A percentile compares a stretch with the other conserved stretches of the same genome.
Conservation (phyloP, 1,140 invertebrate genomes). For the Leptopilina boulardi region DNA sequence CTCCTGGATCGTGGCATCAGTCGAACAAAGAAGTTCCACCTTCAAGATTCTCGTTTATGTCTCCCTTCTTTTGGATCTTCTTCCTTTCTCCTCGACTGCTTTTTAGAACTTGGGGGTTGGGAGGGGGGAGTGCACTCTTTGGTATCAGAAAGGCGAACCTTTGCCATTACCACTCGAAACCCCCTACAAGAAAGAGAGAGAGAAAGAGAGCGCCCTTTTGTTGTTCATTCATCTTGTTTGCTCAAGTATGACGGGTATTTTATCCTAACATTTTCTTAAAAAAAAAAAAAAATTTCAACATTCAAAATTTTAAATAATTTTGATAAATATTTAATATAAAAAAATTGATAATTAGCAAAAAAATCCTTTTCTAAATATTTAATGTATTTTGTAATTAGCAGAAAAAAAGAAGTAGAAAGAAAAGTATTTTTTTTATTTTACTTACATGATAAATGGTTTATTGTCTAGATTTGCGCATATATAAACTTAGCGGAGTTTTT, state of each 20-base stretch:
- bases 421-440: too few relatives aligned
- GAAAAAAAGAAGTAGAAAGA: too few relatives aligned
- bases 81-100: slow-evolving; percentile 30
- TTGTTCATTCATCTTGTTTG: slow-evolving; percentile 26
- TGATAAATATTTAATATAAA: too few relatives aligned
- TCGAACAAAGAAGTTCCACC: slow-evolving; percentile 29
- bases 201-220: slow-evolving; percentile 10
- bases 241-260: slow-evolving; percentile 23
- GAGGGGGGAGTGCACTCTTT: slow-evolving; percentile 10
- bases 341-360: too few relatives aligned
- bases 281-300: not conserved
- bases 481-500: slow-evolving; percentile 1
- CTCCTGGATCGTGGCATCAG: slow-evolving; percentile 26
- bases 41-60: slow-evolving; percentile 19
- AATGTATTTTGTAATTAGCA: too few relatives aligned
- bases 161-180: slow-evolving; percentile 29
- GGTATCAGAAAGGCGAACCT: slow-evolving; percentile 31
- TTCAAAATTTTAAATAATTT: too few relatives aligned
- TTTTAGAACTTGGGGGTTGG: too few relatives aligned
- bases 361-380: too few relatives aligned
- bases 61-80: slow-evolving; percentile 21
- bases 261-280: slow-evolving; percentile 19
- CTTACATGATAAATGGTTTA: too few relatives aligned
- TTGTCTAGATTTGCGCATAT: too few relatives aligned
- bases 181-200: not conserved